Evolutionary conservation across 2,113 vertebrate species (phyloP).

Genomic region (Phrynosoma blainvillii): DNA sequence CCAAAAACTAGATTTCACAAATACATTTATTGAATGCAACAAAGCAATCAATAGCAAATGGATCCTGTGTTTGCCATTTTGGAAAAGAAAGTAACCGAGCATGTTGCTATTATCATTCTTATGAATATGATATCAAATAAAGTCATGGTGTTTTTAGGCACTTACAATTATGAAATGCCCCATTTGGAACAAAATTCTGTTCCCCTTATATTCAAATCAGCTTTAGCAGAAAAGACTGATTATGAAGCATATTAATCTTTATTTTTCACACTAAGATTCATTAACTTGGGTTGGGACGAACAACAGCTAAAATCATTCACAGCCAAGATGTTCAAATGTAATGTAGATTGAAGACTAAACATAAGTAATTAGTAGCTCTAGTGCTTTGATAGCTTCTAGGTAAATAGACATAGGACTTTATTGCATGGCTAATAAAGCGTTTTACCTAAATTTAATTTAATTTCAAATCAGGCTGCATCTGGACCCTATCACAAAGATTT

Average conservation of each 20-base stretch:
- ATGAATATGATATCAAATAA: constrained; percentile 35
- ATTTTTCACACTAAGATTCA: constrained; percentile 79
- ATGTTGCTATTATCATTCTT: constrained; percentile 19
- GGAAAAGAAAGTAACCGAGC: constrained; percentile 9
- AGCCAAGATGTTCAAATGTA: constrained; percentile 75
- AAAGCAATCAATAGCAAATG: neutral
- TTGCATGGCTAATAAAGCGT: too few species aligned
- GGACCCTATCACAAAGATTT: too few species aligned
- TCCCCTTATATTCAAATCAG: constrained; percentile 68
- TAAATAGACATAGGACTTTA: constrained; percentile 66
- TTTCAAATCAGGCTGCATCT: too few species aligned
- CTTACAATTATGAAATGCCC: constrained; percentile 33
- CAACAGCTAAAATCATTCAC: constrained; percentile 67
- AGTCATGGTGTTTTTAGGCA: constrained; percentile 32
- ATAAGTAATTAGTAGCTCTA: constrained; percentile 73
- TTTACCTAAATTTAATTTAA: too few species aligned
- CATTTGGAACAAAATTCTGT: constrained; percentile 53
- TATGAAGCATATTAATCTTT: constrained; percentile 83
- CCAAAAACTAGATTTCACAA: rapidly evolving
- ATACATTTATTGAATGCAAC: neutral
- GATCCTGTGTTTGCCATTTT: neutral
- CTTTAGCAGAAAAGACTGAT: constrained; percentile 74
- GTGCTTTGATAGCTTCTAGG: constrained; percentile 78
- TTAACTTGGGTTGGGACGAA: constrained; percentile 70
- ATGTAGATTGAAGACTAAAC: constrained; percentile 78